Conservation (phyloP, 2,113 vertebrate species). For the Butastur rufipennis region DNA sequence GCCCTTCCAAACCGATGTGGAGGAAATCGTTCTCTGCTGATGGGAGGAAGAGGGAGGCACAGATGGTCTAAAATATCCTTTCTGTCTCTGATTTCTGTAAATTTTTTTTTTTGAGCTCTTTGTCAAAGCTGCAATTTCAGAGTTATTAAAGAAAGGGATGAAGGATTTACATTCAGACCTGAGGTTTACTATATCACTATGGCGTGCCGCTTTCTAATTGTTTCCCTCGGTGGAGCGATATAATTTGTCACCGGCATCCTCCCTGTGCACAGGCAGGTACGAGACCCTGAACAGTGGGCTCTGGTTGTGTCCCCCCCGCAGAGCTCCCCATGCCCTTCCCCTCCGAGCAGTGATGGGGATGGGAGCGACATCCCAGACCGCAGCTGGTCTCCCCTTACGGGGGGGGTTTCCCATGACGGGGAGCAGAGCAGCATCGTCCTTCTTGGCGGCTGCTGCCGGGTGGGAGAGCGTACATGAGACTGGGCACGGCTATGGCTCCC, state of each 20-base stretch:
- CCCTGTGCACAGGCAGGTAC: not conserved
- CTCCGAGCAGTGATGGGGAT: not conserved
- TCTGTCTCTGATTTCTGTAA: not conserved
- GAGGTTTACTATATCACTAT: not conserved
- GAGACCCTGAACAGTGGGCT: not conserved
- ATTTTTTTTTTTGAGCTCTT: not conserved
- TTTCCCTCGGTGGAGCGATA: not conserved
- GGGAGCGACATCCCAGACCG: accelerated
- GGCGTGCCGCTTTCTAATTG: not conserved
- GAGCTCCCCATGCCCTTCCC: not conserved
- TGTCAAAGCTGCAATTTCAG: not conserved
- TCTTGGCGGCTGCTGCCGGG: not conserved
- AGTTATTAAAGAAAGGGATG: not conserved
- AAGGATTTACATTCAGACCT: not conserved
- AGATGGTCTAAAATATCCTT: not conserved
- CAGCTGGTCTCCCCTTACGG: accelerated
- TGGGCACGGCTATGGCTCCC: not conserved
- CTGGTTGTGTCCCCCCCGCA: not conserved
- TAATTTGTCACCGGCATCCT: not conserved
- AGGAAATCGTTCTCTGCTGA: not conserved
- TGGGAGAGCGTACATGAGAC: not conserved
- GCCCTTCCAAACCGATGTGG: not conserved
- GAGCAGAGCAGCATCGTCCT: not conserved
- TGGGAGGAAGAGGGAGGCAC: not conserved
- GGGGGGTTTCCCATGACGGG: not conserved